Base-by-base conservation (phyloP, 2,797 vertebrate genomes). In the Sparidentex hasta region DNA sequence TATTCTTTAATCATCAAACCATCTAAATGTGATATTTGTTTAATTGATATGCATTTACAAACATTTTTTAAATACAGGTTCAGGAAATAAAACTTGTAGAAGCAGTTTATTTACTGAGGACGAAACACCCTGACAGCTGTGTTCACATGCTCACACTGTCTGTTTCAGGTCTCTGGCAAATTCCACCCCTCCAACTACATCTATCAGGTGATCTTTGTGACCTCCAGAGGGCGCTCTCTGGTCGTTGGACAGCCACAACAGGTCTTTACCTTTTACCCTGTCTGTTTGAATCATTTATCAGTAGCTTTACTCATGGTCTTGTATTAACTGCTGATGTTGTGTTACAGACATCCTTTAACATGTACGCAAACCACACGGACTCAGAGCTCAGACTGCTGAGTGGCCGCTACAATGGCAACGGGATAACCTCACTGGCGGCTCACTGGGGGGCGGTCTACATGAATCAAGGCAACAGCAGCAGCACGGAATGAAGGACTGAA, bases 81-180 rank as follows among this genome's bases (percentile, higher is more conserved):
- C 11, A 65, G 5, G 5, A 21, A 41, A 16, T 29, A 43, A 20
- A n/a, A n/a, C n/a, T n/a, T n/a, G n/a, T n/a, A n/a, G n/a, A n/a
- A n/a, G n/a, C n/a, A n/a, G n/a, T n/a, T 64, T 20, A 14, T 12
- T 51, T 21, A 52, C 5, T 5, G 0, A 62, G 55, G n/a, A 25
- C 11, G 18, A 46, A 63, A 18, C 41, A 48, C 9, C 16, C 17
- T 46, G 38, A 25, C 48, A 50, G 5, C 21, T 21, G 33, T 27
- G 11, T 38, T 25, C 11, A 29, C 56, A 6, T 66, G 46, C 17
- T 57, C 9, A 51, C 12, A 17, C n/a, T 65, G 29, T 43, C n/a
- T 51, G 9, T 76, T 75, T 65, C 64, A 89, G 90, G 0, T 92
- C 41, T 92, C 84, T 71, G 90, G 90, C 0, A 91, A 91, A 87